Conservation (phyloP, 2,113 vertebrate genomes). For the Diglossa brunneiventris region DNA sequence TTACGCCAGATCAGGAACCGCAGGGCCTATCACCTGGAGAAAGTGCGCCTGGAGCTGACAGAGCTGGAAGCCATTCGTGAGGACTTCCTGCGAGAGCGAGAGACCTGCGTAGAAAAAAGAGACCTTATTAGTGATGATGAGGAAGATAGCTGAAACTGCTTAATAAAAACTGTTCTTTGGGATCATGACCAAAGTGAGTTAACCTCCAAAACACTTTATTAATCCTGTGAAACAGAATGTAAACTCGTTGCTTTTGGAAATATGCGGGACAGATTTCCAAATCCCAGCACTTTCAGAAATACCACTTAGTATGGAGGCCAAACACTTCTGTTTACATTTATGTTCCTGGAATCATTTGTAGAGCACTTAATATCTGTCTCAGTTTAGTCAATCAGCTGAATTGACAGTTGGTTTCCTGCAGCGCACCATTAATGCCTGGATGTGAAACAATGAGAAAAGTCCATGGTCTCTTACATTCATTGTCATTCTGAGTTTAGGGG, state of each 20-base stretch:
- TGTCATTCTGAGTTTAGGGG: neutral
- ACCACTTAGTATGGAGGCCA: neutral
- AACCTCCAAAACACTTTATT: neutral
- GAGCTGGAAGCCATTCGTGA: slow-evolving; percentile 95
- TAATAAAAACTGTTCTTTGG: neutral
- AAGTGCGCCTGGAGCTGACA: slow-evolving; percentile 90
- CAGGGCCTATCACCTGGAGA: slow-evolving; percentile 91
- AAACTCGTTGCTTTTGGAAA: slow-evolving; percentile 15
- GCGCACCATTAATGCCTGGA: neutral
- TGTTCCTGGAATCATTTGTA: neutral
- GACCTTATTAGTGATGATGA: slow-evolving; percentile 94
- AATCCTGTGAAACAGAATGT: slow-evolving; percentile 17
- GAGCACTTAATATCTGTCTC: slow-evolving; percentile 23
- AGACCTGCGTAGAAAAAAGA: slow-evolving; percentile 82
- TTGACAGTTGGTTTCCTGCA: neutral
- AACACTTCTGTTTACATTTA: slow-evolving; percentile 39
- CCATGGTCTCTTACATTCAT: neutral
- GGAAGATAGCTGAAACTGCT: slow-evolving; percentile 80
- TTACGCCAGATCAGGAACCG: slow-evolving; percentile 94
- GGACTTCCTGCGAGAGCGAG: slow-evolving; percentile 91
- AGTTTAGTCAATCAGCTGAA: neutral
- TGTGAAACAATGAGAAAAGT: neutral
- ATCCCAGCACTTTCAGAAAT: slow-evolving; percentile 34
- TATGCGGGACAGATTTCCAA: slow-evolving; percentile 62
- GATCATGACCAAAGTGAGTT: slow-evolving; percentile 31